A percentile compares a stretch with the other conserved stretches of the same genome.
Evolutionary conservation across 37 sponge, comb jelly and placozoan species (phyloP).

Genomic region (Tethya wilhelma): DNA sequence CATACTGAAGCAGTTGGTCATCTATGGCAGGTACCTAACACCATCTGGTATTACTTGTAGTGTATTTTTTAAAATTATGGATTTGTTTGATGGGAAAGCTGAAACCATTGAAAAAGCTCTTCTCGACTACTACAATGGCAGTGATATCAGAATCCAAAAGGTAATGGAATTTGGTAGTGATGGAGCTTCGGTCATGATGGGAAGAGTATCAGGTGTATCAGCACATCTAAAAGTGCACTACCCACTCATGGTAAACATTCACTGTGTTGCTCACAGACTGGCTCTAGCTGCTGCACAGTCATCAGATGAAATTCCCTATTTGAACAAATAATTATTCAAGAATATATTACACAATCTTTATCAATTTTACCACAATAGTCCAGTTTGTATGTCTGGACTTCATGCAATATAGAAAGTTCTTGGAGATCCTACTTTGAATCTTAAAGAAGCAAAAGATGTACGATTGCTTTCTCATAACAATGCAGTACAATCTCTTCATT

Average conservation of each 20-base stretch:
- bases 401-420: constrained; percentile 28
- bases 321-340: constrained; percentile 37
- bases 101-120: constrained; percentile 36
- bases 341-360: constrained; percentile 15
- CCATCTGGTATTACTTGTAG: background rate
- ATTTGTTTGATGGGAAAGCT: constrained; percentile 40
- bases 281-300: too few relatives aligned
- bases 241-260: constrained; percentile 31
- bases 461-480: background rate
- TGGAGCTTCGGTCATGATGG: constrained; percentile 48
- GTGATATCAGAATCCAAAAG: background rate
- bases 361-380: constrained; percentile 37
- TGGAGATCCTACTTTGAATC: constrained; percentile 7
- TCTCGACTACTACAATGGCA: background rate
- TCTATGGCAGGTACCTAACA: constrained; percentile 31
- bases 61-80: constrained; percentile 20
- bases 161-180: constrained; percentile 43
- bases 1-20: too few relatives aligned
- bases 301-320: constrained; percentile 21
- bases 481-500: constrained; percentile 1
- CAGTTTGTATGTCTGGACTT: constrained; percentile 25
- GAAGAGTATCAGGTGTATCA: constrained; percentile 27
- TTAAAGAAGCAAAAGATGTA: constrained; percentile 54
- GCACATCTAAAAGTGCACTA: constrained; percentile 27
- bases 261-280: constrained; percentile 48